A percentile compares a stretch with the other conserved stretches of the same genome.
These are phyloP conservation scores for Coremacera marginata DNA, from an alignment of 2,888 invertebrate genomes.

Conservation along the genomic window DNA sequence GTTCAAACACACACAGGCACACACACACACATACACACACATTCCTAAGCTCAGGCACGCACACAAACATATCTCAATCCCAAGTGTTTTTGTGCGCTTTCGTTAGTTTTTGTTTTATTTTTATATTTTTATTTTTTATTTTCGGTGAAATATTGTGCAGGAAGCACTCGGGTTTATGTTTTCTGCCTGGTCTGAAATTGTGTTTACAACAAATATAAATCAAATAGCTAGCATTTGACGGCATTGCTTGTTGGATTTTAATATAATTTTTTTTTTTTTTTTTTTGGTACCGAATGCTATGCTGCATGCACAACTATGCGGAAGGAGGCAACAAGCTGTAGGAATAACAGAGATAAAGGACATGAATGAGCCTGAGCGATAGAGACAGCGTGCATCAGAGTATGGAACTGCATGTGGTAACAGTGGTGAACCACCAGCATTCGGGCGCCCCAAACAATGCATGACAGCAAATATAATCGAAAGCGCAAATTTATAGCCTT, in stretches of 20 bases:
- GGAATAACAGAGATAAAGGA: neutral
- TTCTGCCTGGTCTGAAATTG: slow-evolving; percentile 39
- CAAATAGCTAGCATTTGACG: slow-evolving; percentile 32
- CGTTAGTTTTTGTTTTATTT: neutral
- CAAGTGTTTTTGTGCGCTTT: slow-evolving; percentile 5
- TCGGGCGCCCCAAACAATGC: neutral
- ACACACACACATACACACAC: neutral
- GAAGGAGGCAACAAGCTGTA: neutral
- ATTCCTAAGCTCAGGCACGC: too few species aligned
- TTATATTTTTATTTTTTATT: neutral
- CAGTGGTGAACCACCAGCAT: neutral
- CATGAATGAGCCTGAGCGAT: neutral
- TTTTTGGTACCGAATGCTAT: neutral
- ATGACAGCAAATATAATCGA: slow-evolving; percentile 41
- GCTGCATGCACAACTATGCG: neutral
- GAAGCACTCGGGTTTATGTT: slow-evolving; percentile 7
- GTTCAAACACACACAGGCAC: too few species aligned
- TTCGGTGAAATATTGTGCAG: neutral
- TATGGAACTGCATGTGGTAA: neutral
- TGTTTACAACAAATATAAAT: slow-evolving; percentile 45
- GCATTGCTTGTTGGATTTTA: slow-evolving; percentile 17
- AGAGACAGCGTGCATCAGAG: neutral
- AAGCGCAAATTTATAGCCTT: slow-evolving; percentile 42
- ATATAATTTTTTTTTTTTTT: neutral
- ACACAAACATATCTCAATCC: neutral